Conservation (phyloP, 2,888 invertebrate genomes). For the Idaea aversata region DNA sequence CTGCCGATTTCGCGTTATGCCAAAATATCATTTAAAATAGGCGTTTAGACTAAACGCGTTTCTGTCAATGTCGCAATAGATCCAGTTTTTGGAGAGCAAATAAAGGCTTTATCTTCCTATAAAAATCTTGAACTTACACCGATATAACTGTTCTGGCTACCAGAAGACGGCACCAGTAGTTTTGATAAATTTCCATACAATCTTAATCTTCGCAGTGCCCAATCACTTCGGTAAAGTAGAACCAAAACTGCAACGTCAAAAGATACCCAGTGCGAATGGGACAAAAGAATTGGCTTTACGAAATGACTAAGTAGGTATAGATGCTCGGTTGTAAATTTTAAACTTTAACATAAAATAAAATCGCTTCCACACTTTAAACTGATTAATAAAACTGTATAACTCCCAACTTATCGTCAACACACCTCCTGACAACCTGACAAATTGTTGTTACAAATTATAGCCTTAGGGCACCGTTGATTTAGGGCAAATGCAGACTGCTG, state of each 20-base stretch:
- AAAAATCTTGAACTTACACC: too few relatives aligned
- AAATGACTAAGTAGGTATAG: not conserved
- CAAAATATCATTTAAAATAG: too few relatives aligned
- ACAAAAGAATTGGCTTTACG: not conserved
- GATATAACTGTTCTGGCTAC: too few relatives aligned
- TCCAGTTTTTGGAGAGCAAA: too few relatives aligned
- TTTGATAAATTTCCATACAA: too few relatives aligned
- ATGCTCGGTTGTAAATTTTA: not conserved
- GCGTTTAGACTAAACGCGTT: too few relatives aligned
- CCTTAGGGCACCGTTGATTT: conserved; percentile 39
- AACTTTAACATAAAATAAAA: not conserved
- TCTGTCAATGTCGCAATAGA: too few relatives aligned
- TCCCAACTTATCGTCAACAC: conserved; percentile 10
- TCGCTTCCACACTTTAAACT: conserved; percentile 23
- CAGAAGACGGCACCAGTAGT: too few relatives aligned
- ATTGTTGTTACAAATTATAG: conserved; percentile 17
- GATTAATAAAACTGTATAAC: conserved; percentile 23
- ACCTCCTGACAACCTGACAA: conserved; percentile 35
- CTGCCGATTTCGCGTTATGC: too few relatives aligned
- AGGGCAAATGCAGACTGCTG: not conserved
- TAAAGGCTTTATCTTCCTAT: too few relatives aligned
- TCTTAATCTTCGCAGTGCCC: too few relatives aligned
- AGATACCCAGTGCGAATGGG: not conserved
- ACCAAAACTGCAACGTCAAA: not conserved
- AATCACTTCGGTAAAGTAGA: not conserved